Base-by-base conservation (phyloP, 2,113 vertebrate genomes). In the Onychostoma macrolepis region DNA sequence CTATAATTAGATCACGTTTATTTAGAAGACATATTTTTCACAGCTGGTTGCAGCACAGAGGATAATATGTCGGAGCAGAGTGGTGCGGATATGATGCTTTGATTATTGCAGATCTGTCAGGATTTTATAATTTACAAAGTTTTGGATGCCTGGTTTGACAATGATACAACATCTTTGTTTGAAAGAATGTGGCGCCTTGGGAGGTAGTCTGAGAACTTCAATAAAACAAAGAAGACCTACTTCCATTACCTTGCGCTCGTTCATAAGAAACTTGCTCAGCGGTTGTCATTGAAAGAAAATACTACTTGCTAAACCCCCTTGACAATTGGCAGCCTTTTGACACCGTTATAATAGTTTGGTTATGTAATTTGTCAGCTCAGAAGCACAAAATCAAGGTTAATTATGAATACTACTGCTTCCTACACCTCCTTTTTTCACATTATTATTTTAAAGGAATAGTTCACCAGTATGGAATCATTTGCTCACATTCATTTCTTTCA, bases 141-240 rank as follows among this genome's bases (percentile, higher is more conserved):
- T 75, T 86, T 67, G 7, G 81, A 82, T 63, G 48, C 43, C 61
- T 72, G 84, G 41, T 86, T 87, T 72, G 69, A 87, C 89, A 83
- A 77, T 71, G 77, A 72, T 45, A 36, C 19, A 65, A 36, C 63
- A 19, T 81, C 75, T 28, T 45, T 78, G 28, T 81, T 77, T 89
- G 79, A 86, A 89, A 89, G 63, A 36, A 72, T 24, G 11, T 11
- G 10, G 21, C 38, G 28, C 45, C 28, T 76, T 43, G 50, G 74
- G 83, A 76, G 33, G 6, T 53, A n/a, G 33, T 63, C 9, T n/a
- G 9, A 72, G 65, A 28, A 48, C 33, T 81, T 63, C 76, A 79
- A 79, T 79, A 79, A 79, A 43, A 30, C 30, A 71, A 58, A 63
- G 71, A 36, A 58, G 30, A 9, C 11, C 19, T 41, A 28, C 48